Evolutionary conservation across 2,113 vertebrate genomes (phyloP), one percentile per base, ranked within the genome.

Genomic region (Stigmatopora argus): DNA sequence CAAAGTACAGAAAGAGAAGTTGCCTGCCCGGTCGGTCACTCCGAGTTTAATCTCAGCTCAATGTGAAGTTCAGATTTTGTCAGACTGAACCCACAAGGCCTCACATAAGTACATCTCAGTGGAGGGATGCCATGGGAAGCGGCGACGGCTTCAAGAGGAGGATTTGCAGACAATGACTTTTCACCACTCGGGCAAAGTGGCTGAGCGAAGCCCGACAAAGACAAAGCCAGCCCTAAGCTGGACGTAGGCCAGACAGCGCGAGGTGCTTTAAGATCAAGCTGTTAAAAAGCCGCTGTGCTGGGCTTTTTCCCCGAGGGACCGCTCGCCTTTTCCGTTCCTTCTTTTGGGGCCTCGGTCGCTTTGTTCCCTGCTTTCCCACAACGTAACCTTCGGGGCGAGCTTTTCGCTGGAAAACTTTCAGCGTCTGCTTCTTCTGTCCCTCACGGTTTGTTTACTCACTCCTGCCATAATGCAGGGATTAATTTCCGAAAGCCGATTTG

Each of bases 401-500:
- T 70, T 77, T 80, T 73, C 77, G 80, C 70, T 78, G 61, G 58
- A 65, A 70, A 71, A 19, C 47, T 53, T 66, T 12, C 62, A 41
- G 9, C 62, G 69, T 74, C 74, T 78, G 72, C 77, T 76, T 53
- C 13, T 76, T 77, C 77, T 63, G 75, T 71, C 74, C 75, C 67
- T 75, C 64, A 77, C 19, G 41, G 67, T 83, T 84, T 87, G 83
- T 88, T 86, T 86, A 81, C 87, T 83, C 62, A 46, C 79, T 79
- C 70, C 71, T 61, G 72, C 77, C 74, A 76, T 84, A 78, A 83
- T 72, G 81, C 74, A 74, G 66, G 78, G 84, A 88, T 89, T 87
- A 88, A 86, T 87, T 83, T 77, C 82, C 70, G 61, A 90, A 90
- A 90, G 86, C 89, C 78, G 79, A 85, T 89, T 90, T 87, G 84